A percentile compares a stretch with the other conserved stretches of the same genome.
phyloP scores from a whole-genome alignment of 2,888 invertebrate genomes.

The Idaea straminata region DNA sequence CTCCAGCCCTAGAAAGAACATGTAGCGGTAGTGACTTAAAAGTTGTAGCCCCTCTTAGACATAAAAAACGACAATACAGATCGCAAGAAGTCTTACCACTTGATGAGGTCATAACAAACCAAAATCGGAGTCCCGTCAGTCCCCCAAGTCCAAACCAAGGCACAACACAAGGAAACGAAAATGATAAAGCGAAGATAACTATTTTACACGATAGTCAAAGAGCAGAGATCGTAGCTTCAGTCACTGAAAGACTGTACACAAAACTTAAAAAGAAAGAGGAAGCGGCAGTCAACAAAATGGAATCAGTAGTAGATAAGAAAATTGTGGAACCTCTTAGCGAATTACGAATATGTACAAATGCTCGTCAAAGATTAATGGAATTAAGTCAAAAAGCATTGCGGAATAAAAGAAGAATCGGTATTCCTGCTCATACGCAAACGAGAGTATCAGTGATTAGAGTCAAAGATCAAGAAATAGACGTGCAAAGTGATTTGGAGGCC shows the following conservation, averaged over 20 bases:
- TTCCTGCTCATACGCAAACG: slow-evolving; percentile 82
- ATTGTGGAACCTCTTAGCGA: slow-evolving; percentile 73
- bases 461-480: slow-evolving; percentile 79
- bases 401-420: slow-evolving; percentile 72
- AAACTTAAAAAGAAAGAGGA: slow-evolving; percentile 78
- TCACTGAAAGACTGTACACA: slow-evolving; percentile 84
- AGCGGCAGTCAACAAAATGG: slow-evolving; percentile 61
- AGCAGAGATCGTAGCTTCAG: slow-evolving; percentile 85
- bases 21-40: slow-evolving; percentile 69
- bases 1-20: slow-evolving; percentile 64
- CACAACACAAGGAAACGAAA: slow-evolving; percentile 34
- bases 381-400: slow-evolving; percentile 80
- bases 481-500: slow-evolving; percentile 74
- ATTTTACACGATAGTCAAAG: slow-evolving; percentile 74
- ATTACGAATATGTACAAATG: slow-evolving; percentile 79
- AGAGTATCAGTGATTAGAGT: slow-evolving; percentile 70
- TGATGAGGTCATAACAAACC: slow-evolving; percentile 38
- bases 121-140: slow-evolving; percentile 31
- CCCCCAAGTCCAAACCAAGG: slow-evolving; percentile 44
- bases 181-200: slow-evolving; percentile 44
- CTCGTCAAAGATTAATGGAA: slow-evolving; percentile 79
- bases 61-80: slow-evolving; percentile 65
- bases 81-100: slow-evolving; percentile 70
- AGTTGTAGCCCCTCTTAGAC: slow-evolving; percentile 58
- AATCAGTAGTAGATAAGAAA: slow-evolving; percentile 64